Percentiles rank a stretch among this genome's conserved stretches.
Evolutionary conservation across 2,888 invertebrate species (phyloP).

Genomic region (Limnephilus lunatus): DNA sequence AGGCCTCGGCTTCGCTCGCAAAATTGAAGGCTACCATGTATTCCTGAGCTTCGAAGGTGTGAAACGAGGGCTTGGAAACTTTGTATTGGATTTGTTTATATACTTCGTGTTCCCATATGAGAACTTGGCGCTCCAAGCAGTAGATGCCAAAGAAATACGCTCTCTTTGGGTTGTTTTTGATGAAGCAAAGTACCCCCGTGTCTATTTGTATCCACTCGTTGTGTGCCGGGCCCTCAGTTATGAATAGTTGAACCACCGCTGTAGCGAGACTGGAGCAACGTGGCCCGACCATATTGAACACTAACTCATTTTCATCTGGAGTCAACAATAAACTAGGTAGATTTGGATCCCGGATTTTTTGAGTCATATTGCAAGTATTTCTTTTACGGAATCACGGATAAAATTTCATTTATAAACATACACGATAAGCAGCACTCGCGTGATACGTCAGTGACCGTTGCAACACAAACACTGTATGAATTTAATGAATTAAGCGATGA

Average conservation of each 20-base stretch:
- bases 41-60: constrained; percentile 95
- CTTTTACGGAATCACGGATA: not conserved
- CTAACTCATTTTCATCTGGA: constrained; percentile 89
- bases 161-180: constrained; percentile 91
- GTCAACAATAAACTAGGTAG: constrained; percentile 83
- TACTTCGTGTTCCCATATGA: constrained; percentile 97
- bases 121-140: constrained; percentile 85
- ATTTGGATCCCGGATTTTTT: constrained; percentile 73
- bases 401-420: not conserved
- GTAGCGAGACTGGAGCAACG: constrained; percentile 91
- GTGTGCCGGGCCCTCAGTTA: constrained; percentile 89
- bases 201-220: constrained; percentile 91
- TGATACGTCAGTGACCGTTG: constrained; percentile 58
- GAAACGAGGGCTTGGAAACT: constrained; percentile 87
- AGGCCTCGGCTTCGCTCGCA: constrained; percentile 93
- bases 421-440: not conserved
- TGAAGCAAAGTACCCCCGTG: constrained; percentile 92
- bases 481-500: not conserved
- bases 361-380: constrained; percentile 71
- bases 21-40: constrained; percentile 96
- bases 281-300: constrained; percentile 89
- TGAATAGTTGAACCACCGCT: constrained; percentile 91
- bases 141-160: constrained; percentile 95
- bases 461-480: not conserved
- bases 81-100: constrained; percentile 94